A percentile compares a stretch with the other conserved stretches of the same genome.
phyloP scores from a whole-genome alignment of 2,113 vertebrate genomes.

The Panurus biarmicus region DNA sequence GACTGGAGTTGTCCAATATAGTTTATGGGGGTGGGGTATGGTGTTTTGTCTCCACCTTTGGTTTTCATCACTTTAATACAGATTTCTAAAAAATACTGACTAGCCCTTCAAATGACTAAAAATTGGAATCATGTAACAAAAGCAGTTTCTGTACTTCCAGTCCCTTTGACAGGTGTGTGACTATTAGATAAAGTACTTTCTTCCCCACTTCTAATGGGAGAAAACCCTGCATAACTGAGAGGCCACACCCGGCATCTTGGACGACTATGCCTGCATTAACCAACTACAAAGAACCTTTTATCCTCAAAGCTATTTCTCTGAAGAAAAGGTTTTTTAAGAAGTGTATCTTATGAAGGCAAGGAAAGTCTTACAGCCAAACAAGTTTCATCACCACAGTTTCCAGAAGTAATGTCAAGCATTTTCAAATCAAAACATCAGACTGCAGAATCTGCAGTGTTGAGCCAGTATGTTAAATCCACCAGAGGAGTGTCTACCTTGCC shows the following conservation, averaged over 20 bases:
- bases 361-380: not conserved
- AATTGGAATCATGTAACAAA: not conserved
- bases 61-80: not conserved
- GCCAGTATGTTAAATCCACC: not conserved
- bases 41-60: slow-evolving; percentile 26
- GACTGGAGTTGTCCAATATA: not conserved
- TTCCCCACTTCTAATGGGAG: not conserved
- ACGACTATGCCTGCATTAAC: fast-evolving
- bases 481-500: not conserved
- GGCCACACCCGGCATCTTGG: not conserved
- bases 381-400: not conserved
- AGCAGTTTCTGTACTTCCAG: not conserved
- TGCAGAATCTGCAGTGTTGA: not conserved
- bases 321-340: not conserved
- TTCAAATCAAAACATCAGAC: not conserved
- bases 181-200: not conserved
- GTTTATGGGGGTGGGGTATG: not conserved
- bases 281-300: not conserved
- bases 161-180: not conserved
- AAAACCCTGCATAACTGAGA: not conserved
- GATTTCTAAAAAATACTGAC: not conserved
- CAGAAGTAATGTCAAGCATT: not conserved
- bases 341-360: not conserved
- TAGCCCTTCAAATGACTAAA: not conserved
- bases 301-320: not conserved